Evolutionary conservation across 2,888 invertebrate species (phyloP).

Genomic region (Troglohyphantes excavatus): DNA sequence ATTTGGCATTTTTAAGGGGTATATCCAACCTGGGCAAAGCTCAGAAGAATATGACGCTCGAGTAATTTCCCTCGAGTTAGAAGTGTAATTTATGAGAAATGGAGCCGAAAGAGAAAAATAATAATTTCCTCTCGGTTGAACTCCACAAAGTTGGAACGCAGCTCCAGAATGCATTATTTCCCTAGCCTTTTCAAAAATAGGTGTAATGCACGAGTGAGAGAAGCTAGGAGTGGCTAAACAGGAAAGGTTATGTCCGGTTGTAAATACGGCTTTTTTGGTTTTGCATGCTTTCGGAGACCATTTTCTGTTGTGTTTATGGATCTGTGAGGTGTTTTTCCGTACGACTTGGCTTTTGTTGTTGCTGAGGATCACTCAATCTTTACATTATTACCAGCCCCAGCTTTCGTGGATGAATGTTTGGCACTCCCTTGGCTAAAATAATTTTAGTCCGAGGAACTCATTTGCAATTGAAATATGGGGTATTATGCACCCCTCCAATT

Average conservation of each 20-base stretch:
- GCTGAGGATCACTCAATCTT: no score
- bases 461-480: neutral
- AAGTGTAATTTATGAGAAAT: conserved; percentile 1
- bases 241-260: neutral
- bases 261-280: conserved; percentile 6
- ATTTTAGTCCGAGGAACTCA: neutral
- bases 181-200: neutral
- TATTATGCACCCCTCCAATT: neutral
- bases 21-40: neutral
- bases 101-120: neutral
- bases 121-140: neutral
- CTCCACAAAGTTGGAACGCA: neutral
- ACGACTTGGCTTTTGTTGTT: no score
- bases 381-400: no score
- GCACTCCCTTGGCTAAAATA: neutral
- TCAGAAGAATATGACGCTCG: conserved; percentile 2
- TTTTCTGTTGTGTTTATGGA: neutral
- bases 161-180: conserved; percentile 7
- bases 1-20: no score
- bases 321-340: neutral
- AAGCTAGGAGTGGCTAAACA: neutral
- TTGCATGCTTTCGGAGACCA: neutral
- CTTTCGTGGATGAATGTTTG: neutral
- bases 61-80: conserved; percentile 9
- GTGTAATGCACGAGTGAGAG: neutral